These are phyloP conservation scores for Onychostoma macrolepis DNA, from an alignment of 2,113 vertebrate genomes.

Conservation along the genomic window DNA sequence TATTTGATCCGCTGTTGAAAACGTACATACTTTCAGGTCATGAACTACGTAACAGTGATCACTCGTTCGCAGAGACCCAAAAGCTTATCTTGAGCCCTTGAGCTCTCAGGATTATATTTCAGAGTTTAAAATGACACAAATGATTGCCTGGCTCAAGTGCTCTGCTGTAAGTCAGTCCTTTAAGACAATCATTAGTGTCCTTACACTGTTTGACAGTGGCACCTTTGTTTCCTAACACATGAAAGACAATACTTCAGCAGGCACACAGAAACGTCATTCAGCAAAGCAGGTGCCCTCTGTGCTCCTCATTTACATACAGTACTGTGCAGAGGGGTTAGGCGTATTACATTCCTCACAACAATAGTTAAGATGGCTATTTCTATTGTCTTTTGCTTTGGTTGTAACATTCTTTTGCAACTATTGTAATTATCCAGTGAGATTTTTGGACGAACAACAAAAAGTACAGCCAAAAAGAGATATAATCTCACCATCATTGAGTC, in stretches of 20 bases:
- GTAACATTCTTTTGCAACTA: background rate
- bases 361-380: background rate
- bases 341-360: background rate
- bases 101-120: slow-evolving; percentile 26
- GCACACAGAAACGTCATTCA: background rate
- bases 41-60: background rate
- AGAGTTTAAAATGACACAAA: slow-evolving; percentile 21
- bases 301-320: slow-evolving; percentile 2
- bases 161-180: slow-evolving; percentile 33
- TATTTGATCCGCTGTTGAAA: background rate
- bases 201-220: background rate
- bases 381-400: background rate
- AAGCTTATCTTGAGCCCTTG: slow-evolving; percentile 24
- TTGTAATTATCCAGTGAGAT: background rate
- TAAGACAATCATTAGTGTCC: background rate
- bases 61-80: background rate
- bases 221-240: background rate
- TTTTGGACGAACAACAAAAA: background rate
- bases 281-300: background rate
- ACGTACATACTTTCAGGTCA: background rate
- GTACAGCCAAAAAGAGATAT: background rate
- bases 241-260: background rate
- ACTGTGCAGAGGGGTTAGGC: too few relatives aligned
- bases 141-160: slow-evolving; percentile 14
- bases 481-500: background rate